A percentile compares a stretch with the other conserved stretches of the same genome.
Conservation (phyloP, 2,113 vertebrate genomes). For the Callipepla squamata region DNA sequence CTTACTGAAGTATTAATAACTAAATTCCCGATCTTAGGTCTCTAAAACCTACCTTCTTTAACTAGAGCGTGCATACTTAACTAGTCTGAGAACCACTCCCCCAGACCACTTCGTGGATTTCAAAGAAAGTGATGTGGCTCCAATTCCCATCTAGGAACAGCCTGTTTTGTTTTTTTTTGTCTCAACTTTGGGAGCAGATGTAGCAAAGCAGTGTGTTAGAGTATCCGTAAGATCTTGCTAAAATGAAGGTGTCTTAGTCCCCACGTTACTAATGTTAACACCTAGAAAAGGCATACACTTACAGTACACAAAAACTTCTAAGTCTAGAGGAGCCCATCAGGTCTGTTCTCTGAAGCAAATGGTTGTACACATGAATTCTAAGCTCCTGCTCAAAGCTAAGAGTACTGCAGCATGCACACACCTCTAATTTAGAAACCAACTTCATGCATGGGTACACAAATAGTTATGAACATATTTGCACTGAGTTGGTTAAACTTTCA, state of each 20-base stretch:
- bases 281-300: neutral
- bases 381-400: neutral
- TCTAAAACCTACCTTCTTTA: neutral
- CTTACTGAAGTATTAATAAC: neutral
- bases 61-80: neutral
- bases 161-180: neutral
- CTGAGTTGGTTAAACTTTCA: fast-evolving
- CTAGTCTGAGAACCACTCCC: neutral
- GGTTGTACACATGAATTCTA: neutral
- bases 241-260: neutral
- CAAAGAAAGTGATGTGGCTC: neutral
- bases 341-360: neutral
- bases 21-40: no score
- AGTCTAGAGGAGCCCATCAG: no score
- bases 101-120: neutral
- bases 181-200: neutral
- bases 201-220: neutral
- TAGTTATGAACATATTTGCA: fast-evolving
- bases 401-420: fast-evolving
- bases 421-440: no score
- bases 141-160: neutral
- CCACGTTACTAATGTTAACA: neutral
- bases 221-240: no score
- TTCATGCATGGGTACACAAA: fast-evolving
- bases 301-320: fast-evolving